These are phyloP conservation scores for Chrosomus eos DNA, from an alignment of 2,797 vertebrate genomes.

Conservation along the genomic window DNA sequence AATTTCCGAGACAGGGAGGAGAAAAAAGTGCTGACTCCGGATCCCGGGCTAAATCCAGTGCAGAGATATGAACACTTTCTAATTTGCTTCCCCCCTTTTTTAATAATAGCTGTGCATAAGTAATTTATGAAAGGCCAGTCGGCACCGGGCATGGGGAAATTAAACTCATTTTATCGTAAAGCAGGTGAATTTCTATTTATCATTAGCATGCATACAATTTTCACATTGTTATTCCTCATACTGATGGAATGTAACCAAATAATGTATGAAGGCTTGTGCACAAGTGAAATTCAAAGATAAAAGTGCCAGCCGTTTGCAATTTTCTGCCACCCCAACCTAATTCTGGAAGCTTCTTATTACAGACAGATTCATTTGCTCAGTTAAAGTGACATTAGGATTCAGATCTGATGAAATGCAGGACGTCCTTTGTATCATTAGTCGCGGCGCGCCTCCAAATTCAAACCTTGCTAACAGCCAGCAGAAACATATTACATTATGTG, in stretches of 20 bases:
- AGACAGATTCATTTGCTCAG: slow-evolving; percentile 96
- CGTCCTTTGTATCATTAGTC: slow-evolving; percentile 94
- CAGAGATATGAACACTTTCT: slow-evolving; percentile 99
- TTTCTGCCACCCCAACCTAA: slow-evolving; percentile 99
- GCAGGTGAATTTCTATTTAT: slow-evolving; percentile 99
- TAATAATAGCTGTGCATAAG: slow-evolving; percentile 99
- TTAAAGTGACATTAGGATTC: slow-evolving; percentile 99
- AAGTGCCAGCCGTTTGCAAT: slow-evolving; percentile 92
- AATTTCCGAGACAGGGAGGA: slow-evolving; percentile 81
- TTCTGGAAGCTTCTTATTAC: slow-evolving; percentile 99
- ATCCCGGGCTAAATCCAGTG: slow-evolving; percentile 97
- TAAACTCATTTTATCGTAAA: slow-evolving; percentile 99
- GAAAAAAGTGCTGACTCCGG: slow-evolving; percentile 97
- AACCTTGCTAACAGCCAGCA: background rate
- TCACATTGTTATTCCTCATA: slow-evolving; percentile 99
- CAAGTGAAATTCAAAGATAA: slow-evolving; percentile 99
- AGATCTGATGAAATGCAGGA: slow-evolving; percentile 96
- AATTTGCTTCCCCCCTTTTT: slow-evolving; percentile 99
- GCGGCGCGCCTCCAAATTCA: slow-evolving; percentile 56
- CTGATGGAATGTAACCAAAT: slow-evolving; percentile 99
- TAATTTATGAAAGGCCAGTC: slow-evolving; percentile 99
- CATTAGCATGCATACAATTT: slow-evolving; percentile 99
- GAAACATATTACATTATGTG: slow-evolving; percentile 14
- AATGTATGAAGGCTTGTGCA: slow-evolving; percentile 99
- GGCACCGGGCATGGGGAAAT: slow-evolving; percentile 95